Evolutionary conservation across 2,797 vertebrate genomes (phyloP), one percentile per base, ranked within the genome.

Genomic region (Bucorvus abyssinicus): DNA sequence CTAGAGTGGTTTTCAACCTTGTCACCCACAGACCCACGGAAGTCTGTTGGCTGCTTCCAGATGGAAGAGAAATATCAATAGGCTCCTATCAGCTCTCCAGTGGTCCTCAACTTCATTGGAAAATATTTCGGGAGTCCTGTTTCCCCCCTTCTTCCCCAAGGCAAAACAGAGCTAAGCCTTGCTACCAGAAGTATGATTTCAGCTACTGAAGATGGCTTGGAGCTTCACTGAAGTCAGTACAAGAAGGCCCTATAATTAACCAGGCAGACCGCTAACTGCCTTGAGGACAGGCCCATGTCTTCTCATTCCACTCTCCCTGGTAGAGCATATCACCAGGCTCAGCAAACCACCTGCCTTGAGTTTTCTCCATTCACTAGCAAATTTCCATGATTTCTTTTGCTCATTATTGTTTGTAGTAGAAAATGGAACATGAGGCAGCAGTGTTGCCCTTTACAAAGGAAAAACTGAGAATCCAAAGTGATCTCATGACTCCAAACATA

Each of bases 401-500:
- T 91, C 45, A 7, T 93, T 85, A 71, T 75, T 77, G 80, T 92
- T 92, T 65, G 65, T 49, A 81, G 57, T 40, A 89, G 82, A 80
- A 94, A 91, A 89, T 57, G 69, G 74, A 90, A 69, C 40, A 61
- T n/a, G 47, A 90, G 18, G 61, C 57, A 84, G 63, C 42, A 84
- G 40, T 6, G 13, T 29, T 75, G 61, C 30, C 53, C 75, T 89
- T 93, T 94, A 79, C 57, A 82, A 84, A 60, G 78, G 47, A 88
- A 89, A 94, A 77, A 64, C 1, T 75, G 61, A 81, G 91, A 86
- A 79, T 88, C 64, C 59, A 77, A 63, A 93, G 59, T 80, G 87
- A 89, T 95, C 81, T 87, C 87, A 87, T 93, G 94, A 94, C 91
- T 94, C 74, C 84, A 86, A 89, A 94, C 32, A 90, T 75, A 91